These are phyloP conservation scores for Gallinago jamesoni DNA, from an alignment of 2,113 vertebrate species.

Conservation along the genomic window DNA sequence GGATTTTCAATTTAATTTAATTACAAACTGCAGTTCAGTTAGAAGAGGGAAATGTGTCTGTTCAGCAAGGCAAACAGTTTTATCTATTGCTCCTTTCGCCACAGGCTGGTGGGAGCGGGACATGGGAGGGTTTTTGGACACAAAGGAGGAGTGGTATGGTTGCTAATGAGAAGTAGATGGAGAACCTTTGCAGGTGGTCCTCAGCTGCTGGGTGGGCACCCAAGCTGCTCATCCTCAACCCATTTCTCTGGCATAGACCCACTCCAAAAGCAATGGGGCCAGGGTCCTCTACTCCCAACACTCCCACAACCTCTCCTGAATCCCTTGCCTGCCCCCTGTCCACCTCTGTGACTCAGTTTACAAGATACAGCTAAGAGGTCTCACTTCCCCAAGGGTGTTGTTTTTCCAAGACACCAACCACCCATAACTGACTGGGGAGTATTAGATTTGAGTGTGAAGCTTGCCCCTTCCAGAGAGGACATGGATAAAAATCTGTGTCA, in stretches of 20 bases:
- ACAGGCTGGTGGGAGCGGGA: accelerated
- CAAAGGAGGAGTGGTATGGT: background rate
- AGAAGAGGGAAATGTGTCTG: background rate
- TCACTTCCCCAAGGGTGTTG: background rate
- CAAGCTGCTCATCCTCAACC: background rate
- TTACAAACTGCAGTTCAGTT: background rate
- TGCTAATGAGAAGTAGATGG: background rate
- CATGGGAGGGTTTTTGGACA: background rate
- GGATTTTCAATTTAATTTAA: background rate
- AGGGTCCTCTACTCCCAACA: background rate
- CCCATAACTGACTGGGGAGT: background rate
- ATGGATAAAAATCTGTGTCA: background rate
- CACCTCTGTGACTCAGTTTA: background rate
- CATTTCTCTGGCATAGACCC: background rate
- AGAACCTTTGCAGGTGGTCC: background rate
- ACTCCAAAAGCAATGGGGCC: background rate
- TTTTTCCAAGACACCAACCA: background rate
- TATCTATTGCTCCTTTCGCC: background rate
- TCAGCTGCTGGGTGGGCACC: background rate
- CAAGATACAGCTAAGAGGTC: background rate
- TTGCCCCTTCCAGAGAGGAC: background rate
- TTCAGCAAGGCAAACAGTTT: background rate
- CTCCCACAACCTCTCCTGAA: background rate
- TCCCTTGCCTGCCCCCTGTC: background rate
- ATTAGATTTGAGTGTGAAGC: background rate